A percentile compares a stretch with the other conserved stretches of the same genome.
phyloP scores from a whole-genome alignment of 2,113 vertebrate genomes.

The Syrrhaptes paradoxus region DNA sequence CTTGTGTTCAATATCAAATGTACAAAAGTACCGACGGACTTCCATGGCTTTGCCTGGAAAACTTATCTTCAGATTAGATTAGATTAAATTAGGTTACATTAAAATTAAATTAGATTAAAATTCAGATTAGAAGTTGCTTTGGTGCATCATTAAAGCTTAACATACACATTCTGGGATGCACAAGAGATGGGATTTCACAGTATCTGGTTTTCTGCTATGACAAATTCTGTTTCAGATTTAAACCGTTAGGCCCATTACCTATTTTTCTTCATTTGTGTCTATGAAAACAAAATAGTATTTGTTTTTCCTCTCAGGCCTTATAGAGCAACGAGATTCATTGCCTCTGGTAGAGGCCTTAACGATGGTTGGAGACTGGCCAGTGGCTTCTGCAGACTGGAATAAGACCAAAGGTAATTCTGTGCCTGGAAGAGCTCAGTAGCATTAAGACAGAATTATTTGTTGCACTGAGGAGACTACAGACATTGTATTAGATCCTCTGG shows the following conservation, averaged over 20 bases:
- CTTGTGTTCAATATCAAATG: background rate
- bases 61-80: background rate
- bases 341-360: slow-evolving; percentile 86
- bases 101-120: too few species aligned
- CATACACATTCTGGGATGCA: background rate
- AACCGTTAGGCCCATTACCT: background rate
- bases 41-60: background rate
- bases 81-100: too few species aligned
- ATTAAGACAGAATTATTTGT: background rate
- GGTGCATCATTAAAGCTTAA: background rate
- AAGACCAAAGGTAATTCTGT: slow-evolving; percentile 64
- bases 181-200: background rate
- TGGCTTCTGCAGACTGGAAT: slow-evolving; percentile 87
- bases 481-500: background rate
- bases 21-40: background rate
- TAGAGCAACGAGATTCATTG: slow-evolving; percentile 88
- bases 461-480: background rate
- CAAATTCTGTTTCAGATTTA: background rate
- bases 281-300: background rate
- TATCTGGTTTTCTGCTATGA: background rate
- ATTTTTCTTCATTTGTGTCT: background rate
- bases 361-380: slow-evolving; percentile 90
- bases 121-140: background rate
- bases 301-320: slow-evolving; percentile 73
- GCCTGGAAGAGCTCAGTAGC: background rate